Conservation (phyloP, 2,888 invertebrate species). For the Cabera pusaria region DNA sequence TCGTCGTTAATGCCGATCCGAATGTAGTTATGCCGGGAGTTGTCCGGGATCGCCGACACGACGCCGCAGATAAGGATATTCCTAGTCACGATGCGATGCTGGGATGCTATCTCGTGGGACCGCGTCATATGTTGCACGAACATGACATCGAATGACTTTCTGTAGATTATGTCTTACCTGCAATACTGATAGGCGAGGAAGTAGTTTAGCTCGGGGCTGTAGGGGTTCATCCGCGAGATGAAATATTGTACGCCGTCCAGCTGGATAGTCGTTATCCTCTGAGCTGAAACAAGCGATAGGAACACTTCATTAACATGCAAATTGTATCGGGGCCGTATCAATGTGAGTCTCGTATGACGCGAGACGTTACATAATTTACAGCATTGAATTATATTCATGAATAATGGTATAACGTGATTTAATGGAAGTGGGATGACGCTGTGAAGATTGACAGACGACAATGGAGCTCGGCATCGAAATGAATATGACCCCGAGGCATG, state of each 20-base stretch:
- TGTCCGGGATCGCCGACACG: slow-evolving; percentile 59
- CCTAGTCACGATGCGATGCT: slow-evolving; percentile 64
- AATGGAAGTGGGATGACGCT: slow-evolving; percentile 17
- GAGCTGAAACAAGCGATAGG: slow-evolving; percentile 83
- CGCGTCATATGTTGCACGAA: slow-evolving; percentile 22
- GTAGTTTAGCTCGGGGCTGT: slow-evolving; percentile 93
- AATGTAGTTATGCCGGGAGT: slow-evolving; percentile 54
- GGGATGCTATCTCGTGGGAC: slow-evolving; percentile 53
- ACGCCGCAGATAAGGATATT: slow-evolving; percentile 66
- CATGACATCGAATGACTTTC: slow-evolving; percentile 35
- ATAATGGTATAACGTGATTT: slow-evolving; percentile 10
- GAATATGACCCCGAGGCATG: slow-evolving; percentile 51
- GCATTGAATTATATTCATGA: slow-evolving; percentile 12
- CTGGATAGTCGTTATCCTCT: slow-evolving; percentile 94
- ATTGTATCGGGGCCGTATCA: not conserved
- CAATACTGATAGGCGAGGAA: slow-evolving; percentile 95
- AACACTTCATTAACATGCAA: slow-evolving; percentile 17
- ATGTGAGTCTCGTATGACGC: slow-evolving; percentile 7
- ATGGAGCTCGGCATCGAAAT: slow-evolving; percentile 47
- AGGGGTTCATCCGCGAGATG: slow-evolving; percentile 93
- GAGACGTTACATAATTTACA: slow-evolving; percentile 1
- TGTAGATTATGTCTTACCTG: slow-evolving; percentile 63
- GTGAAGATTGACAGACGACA: slow-evolving; percentile 39
- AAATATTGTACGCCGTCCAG: slow-evolving; percentile 93
- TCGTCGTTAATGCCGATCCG: slow-evolving; percentile 61